Base-by-base conservation (phyloP, 2,797 vertebrate genomes). In the Euthynnus affinis region DNA sequence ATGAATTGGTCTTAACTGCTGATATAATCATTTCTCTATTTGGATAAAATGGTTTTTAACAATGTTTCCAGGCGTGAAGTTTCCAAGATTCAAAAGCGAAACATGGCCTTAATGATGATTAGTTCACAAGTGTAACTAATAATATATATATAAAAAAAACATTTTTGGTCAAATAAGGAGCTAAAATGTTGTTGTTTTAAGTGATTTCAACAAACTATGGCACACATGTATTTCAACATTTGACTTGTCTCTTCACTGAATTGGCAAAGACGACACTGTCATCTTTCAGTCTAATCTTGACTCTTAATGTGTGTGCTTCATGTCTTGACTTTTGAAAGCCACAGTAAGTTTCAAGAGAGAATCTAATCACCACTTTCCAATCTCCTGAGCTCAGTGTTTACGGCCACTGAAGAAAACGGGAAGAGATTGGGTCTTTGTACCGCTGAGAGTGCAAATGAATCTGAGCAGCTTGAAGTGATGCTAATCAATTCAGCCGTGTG, bases 381-480 rank as follows among this genome's bases (percentile, higher is more conserved):
- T 75, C 75, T 86, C 66, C 62, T 25, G 27, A 59, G 7, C 60
- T 56, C 48, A 7, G 2, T 64, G 61, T 71, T 78, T 62, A 62
- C 61, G 23, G 48, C 32, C 5, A 32, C 57, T 66, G 63, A 71
- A 70, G 55, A 48, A 55, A 74, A 42, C 10, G 0, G 25, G 5
- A n/a, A 67, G 23, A 76, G 23, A 76, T 57, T 65, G 56, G 25
- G 14, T 53, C 44, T 66, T 18, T 27, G 46, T 44, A 1, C 20
- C 12, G 55, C 29, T 55, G 23, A 18, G 60, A 63, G 59, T 15
- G 68, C 63, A 85, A 86, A 86, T 74, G 20, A 77, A 82, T 73
- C n/a, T 1, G 23, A 80, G 71, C 80, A 64, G 85, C 52, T 37
- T 68, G 52, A 80, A 64, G 60, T 77, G 74, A 80, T 78, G 44